These are phyloP conservation scores for Channa argus DNA, from an alignment of 2,113 vertebrate genomes.

Conservation along the genomic window DNA sequence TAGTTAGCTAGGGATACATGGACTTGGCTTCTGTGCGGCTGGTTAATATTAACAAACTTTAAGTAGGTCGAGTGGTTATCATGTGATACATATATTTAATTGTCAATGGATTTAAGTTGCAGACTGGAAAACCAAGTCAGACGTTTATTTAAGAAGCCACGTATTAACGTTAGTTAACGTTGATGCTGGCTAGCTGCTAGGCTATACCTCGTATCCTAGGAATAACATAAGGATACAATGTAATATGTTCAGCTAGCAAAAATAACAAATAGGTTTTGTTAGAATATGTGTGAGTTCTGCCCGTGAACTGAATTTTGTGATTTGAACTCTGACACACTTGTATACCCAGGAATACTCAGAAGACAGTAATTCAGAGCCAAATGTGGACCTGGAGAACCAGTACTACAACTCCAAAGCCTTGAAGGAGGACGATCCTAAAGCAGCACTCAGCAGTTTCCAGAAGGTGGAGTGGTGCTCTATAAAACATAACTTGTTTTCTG, in stretches of 20 bases:
- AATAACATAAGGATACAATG: background rate
- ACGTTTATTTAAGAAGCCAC: background rate
- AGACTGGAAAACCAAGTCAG: background rate
- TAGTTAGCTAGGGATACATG: constrained; percentile 14
- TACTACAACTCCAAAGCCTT: constrained; percentile 99
- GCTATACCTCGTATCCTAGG: constrained; percentile 21
- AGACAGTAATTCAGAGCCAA: constrained; percentile 99
- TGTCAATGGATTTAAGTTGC: background rate
- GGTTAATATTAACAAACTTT: background rate
- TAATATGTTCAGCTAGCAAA: constrained; percentile 3
- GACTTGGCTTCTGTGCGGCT: background rate
- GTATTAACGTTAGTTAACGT: constrained; percentile 22
- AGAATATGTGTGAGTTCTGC: background rate
- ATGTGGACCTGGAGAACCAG: constrained; percentile 99
- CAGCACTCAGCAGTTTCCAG: constrained; percentile 97
- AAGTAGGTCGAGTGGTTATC: background rate
- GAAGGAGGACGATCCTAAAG: constrained; percentile 99
- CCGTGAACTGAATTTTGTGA: background rate
- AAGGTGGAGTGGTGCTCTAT: constrained; percentile 85
- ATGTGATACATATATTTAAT: too few relatives aligned
- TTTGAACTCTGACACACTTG: constrained; percentile 10
- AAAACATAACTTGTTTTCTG: background rate
- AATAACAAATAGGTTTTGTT: too few relatives aligned
- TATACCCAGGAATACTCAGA: constrained; percentile 94
- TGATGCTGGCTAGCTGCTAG: constrained; percentile 34